Conservation (phyloP, 2,888 invertebrate genomes). For the Zygaena filipendulae region DNA sequence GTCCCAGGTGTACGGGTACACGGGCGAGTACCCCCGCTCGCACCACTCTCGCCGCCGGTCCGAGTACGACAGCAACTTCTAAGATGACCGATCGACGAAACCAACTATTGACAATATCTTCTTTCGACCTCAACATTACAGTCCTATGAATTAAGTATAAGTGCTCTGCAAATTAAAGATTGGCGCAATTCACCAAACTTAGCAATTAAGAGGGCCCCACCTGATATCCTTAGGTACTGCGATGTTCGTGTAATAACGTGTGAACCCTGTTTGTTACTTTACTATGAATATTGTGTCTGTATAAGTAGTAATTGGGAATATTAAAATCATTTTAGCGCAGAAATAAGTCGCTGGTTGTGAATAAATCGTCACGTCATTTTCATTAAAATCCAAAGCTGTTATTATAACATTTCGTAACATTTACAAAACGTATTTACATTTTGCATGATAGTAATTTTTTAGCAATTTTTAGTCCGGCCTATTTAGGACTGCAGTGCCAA, state of each 20-base stretch:
- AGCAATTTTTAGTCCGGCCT: slow-evolving; percentile 59
- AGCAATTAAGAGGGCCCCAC: no score
- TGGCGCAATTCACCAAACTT: no score
- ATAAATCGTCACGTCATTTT: slow-evolving; percentile 23
- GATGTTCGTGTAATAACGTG: no score
- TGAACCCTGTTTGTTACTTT: no score
- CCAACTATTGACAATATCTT: slow-evolving; percentile 57
- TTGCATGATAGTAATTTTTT: no score
- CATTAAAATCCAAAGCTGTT: not conserved
- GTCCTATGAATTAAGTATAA: not conserved
- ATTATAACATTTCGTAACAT: not conserved
- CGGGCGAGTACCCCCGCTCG: slow-evolving; percentile 59
- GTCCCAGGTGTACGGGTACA: slow-evolving; percentile 65
- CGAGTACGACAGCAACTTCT: slow-evolving; percentile 85
- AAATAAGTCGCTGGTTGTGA: slow-evolving; percentile 57
- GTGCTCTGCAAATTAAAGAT: no score
- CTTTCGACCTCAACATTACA: slow-evolving; percentile 36
- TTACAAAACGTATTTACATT: no score
- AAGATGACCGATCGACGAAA: slow-evolving; percentile 35
- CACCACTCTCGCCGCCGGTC: slow-evolving; percentile 74
- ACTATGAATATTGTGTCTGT: no score
- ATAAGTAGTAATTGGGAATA: slow-evolving; percentile 16
- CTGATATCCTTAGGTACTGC: no score
- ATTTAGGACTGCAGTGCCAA: slow-evolving; percentile 50
- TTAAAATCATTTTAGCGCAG: slow-evolving; percentile 13